These are phyloP conservation scores for Pseudomyrmex dendroicus DNA, from an alignment of 1,140 invertebrate species.

Conservation along the genomic window DNA sequence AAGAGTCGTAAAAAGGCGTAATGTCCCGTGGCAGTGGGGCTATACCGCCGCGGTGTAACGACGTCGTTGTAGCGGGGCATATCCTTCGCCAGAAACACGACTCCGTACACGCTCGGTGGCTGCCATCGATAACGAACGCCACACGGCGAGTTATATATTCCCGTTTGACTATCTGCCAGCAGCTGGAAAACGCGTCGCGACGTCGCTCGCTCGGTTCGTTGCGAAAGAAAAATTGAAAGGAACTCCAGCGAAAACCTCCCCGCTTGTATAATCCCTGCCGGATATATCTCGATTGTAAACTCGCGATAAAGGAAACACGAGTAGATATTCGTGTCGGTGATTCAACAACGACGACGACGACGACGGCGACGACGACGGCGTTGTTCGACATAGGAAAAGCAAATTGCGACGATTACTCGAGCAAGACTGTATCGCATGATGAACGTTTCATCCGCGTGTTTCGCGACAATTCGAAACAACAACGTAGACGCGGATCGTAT, in stretches of 20 bases:
- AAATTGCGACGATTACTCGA: slow-evolving; percentile 10
- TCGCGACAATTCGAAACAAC: slow-evolving; percentile 1
- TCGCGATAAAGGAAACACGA: slow-evolving; percentile 19
- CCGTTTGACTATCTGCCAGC: background rate
- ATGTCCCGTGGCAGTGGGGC: slow-evolving; percentile 72
- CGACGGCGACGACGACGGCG: background rate
- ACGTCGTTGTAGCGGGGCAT: slow-evolving; percentile 34
- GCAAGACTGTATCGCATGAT: background rate
- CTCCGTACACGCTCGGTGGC: background rate
- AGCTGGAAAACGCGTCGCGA: background rate
- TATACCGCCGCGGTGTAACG: slow-evolving; percentile 68
- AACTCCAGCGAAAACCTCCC: background rate
- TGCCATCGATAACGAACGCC: slow-evolving; percentile 56
- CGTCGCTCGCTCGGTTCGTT: slow-evolving; percentile 4
- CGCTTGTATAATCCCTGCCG: slow-evolving; percentile 2
- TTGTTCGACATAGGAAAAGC: background rate
- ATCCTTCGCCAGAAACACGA: slow-evolving; percentile 21
- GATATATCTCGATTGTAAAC: slow-evolving; percentile 31
- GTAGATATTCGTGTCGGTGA: background rate
- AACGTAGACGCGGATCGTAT: background rate
- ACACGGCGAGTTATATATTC: background rate
- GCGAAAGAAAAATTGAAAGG: slow-evolving; percentile 50
- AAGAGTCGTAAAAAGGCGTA: slow-evolving; percentile 82
- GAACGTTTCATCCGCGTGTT: background rate
- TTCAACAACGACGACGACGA: background rate